Evolutionary conservation across 2,113 vertebrate species (phyloP).

Genomic region (Agelaius phoeniceus): DNA sequence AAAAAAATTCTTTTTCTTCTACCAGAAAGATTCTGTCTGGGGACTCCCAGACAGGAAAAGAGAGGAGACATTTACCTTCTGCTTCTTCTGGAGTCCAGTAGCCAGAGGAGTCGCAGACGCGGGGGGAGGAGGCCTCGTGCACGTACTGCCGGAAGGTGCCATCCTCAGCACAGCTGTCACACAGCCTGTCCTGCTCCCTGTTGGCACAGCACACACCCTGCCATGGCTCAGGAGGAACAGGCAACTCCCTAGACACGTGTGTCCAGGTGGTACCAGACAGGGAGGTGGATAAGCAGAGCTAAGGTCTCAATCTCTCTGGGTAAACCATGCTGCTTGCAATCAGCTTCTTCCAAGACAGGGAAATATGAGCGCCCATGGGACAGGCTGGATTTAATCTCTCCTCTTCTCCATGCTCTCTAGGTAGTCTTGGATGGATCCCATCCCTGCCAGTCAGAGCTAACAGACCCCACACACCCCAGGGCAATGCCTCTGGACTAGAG

Average conservation of each 20-base stretch:
- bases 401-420: neutral
- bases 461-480: neutral
- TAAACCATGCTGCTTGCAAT: neutral
- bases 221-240: fast-evolving
- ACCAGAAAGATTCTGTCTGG: neutral
- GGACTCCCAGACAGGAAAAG: neutral
- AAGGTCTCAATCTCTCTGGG: neutral
- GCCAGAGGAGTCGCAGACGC: slow-evolving; percentile 90
- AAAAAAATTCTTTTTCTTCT: neutral
- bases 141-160: slow-evolving; percentile 89
- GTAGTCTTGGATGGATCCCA: neutral
- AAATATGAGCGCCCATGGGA: fast-evolving
- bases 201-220: neutral
- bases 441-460: neutral
- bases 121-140: slow-evolving; percentile 84
- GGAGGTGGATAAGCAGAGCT: neutral
- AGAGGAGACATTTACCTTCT: slow-evolving; percentile 79
- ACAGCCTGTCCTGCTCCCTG: slow-evolving; percentile 75
- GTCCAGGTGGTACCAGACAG: neutral
- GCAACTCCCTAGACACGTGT: fast-evolving
- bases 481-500: neutral
- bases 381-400: neutral
- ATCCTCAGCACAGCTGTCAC: slow-evolving; percentile 84
- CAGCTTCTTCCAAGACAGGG: neutral
- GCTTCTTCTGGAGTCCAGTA: slow-evolving; percentile 98